Base-by-base conservation (phyloP, 2,888 invertebrate species). In the Nomada fabriciana region DNA sequence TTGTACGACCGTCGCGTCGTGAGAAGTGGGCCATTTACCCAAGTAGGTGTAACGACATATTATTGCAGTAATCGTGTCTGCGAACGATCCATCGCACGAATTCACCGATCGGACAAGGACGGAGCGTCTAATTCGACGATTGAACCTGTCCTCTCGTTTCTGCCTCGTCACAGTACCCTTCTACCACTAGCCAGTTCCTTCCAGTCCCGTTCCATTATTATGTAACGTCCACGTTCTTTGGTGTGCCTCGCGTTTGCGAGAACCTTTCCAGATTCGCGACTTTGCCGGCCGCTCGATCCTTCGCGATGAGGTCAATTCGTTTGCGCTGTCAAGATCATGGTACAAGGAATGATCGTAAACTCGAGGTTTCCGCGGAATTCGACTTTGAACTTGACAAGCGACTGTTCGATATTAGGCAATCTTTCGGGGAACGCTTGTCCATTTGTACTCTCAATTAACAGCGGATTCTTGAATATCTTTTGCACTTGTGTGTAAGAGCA, bases 1-100 rank as follows among this genome's bases (percentile, higher is more conserved):
- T 74, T 68, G 68, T 59, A 55, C 55, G 74, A 36, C 69, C 55
- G 23, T 43, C 60, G 65, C 83, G 82, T 86, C 83, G 82, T 87
- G 85, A 86, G 86, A 87, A 87, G 74, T 87, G 80, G 87, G 83
- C 80, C 82, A 85, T 83, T 83, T 83, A 86, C 87, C 86, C 83
- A 85, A 85, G 86, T 86, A 86, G 78, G 80, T 80, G 81, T 83
- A 86, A 82, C 79, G 80, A 86, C 74, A 77, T 74, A 75, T 87
- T 83, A 87, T 83, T 74, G 75, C 74, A 60, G 75, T 84, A 84
- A 86, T 74, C 68, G 75, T 53, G 74, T 80, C 80, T 75, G 76
- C 83, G 72, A 76, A 74, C 72, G 72, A 67, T 78, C 78, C 78
- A 75, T 69, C 72, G 81, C 65, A 79, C 78, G 73, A 70, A 78